Evolutionary conservation across 2,797 vertebrate genomes (phyloP).

Genomic region (Nannoperca obscura): DNA sequence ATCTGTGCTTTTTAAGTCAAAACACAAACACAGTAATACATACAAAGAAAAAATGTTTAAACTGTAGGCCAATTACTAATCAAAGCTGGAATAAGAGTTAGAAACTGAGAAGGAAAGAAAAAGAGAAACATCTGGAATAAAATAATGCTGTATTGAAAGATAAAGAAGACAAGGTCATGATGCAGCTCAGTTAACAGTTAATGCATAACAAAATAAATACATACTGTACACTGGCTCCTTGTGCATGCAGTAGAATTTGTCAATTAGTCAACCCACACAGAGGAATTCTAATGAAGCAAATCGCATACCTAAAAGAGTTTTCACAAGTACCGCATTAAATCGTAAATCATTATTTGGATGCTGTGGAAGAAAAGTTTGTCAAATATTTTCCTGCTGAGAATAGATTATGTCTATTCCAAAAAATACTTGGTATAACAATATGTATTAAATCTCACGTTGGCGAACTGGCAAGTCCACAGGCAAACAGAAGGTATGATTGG

Average conservation of each 20-base stretch:
- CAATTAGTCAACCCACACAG: background rate
- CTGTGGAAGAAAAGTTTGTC: background rate
- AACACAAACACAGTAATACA: constrained; percentile 7
- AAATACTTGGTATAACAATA: background rate
- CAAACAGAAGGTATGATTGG: background rate
- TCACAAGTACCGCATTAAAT: background rate
- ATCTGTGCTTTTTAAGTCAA: background rate
- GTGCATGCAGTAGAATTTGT: background rate
- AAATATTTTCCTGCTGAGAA: background rate
- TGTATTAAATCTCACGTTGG: background rate
- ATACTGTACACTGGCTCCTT: background rate
- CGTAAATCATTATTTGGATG: constrained; percentile 3
- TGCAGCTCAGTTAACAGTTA: background rate
- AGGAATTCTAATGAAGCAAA: constrained; percentile 4
- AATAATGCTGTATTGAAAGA: background rate
- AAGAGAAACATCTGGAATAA: background rate
- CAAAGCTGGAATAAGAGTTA: background rate
- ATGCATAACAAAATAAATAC: background rate
- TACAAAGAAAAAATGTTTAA: background rate
- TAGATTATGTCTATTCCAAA: background rate
- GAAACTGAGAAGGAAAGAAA: background rate
- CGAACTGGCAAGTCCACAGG: background rate
- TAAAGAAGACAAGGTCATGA: background rate
- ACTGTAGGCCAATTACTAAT: background rate
- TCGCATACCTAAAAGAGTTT: background rate